phyloP scores from a whole-genome alignment of 2,797 vertebrate genomes.

The Etheostoma perlongum region DNA sequence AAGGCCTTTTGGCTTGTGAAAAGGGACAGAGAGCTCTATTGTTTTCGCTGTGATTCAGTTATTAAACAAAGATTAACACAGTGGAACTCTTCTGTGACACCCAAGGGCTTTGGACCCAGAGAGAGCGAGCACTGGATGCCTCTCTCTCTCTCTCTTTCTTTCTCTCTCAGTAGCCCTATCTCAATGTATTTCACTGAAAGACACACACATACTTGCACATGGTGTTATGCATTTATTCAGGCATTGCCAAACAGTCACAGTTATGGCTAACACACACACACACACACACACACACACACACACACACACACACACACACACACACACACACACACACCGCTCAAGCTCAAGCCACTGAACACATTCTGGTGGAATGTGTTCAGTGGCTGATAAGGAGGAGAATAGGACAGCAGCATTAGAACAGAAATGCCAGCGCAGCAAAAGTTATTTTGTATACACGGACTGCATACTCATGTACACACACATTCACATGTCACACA shows the following conservation, averaged over 20 bases:
- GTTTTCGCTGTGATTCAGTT: conserved; percentile 80
- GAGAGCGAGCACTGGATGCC: conserved; percentile 58
- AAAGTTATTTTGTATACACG: conserved; percentile 23
- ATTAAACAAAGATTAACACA: conserved; percentile 81
- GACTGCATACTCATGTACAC: conserved; percentile 15
- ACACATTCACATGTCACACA: conserved; percentile 13
- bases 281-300: conserved; percentile 11
- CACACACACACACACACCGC: conserved; percentile 7
- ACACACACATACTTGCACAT: conserved; percentile 40
- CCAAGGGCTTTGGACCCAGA: conserved; percentile 74
- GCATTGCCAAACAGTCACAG: conserved; percentile 54
- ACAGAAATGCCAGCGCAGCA: conserved; percentile 63
- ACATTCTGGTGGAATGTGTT: conserved; percentile 68
- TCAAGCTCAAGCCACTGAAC: background rate
- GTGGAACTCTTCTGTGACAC: conserved; percentile 78
- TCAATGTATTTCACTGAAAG: conserved; percentile 51
- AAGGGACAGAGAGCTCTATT: conserved; percentile 74
- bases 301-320: conserved; percentile 20
- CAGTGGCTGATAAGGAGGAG: conserved; percentile 71
- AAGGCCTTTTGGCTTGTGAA: conserved; percentile 76
- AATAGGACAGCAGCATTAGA: conserved; percentile 61
- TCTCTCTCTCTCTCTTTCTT: conserved; percentile 30
- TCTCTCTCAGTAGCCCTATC: conserved; percentile 16
- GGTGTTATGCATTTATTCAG: conserved; percentile 55
- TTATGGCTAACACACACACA: conserved; percentile 46